phyloP scores from a whole-genome alignment of 2,888 invertebrate species.

The Lasioglossum figueresi region DNA sequence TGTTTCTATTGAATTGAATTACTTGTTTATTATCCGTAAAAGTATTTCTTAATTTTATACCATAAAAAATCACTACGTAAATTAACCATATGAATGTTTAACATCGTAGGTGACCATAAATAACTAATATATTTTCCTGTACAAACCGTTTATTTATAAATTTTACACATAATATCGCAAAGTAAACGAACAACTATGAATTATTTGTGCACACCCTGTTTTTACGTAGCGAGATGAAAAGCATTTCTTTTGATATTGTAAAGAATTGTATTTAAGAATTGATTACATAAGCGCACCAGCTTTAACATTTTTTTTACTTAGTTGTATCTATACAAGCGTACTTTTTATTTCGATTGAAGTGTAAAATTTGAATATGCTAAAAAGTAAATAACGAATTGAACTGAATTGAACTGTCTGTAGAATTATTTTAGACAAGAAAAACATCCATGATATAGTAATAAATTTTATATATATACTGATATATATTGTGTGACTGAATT shows the following conservation, averaged over 20 bases:
- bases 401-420: conserved; percentile 14
- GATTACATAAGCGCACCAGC: conserved; percentile 16
- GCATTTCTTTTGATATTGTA: conserved; percentile 32
- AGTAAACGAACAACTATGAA: conserved; percentile 24
- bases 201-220: conserved; percentile 44
- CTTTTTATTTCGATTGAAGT: conserved; percentile 30
- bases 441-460: conserved; percentile 19
- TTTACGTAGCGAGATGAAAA: conserved; percentile 22
- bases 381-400: conserved; percentile 7
- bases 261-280: conserved; percentile 27
- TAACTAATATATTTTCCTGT: conserved; percentile 61
- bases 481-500: conserved; percentile 21
- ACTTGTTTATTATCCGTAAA: background rate
- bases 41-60: conserved; percentile 12
- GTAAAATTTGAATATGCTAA: conserved; percentile 27
- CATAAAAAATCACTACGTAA: conserved; percentile 14
- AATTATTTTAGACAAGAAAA: conserved; percentile 19
- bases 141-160: conserved; percentile 59
- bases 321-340: conserved; percentile 27
- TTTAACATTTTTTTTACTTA: conserved; percentile 34
- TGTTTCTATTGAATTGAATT: conserved; percentile 16
- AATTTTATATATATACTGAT: conserved; percentile 12
- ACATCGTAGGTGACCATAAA: conserved; percentile 44
- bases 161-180: conserved; percentile 34
- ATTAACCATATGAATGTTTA: conserved; percentile 37